These are phyloP conservation scores for Clarias fuscus DNA, from an alignment of 2,797 vertebrate genomes.

Conservation along the genomic window DNA sequence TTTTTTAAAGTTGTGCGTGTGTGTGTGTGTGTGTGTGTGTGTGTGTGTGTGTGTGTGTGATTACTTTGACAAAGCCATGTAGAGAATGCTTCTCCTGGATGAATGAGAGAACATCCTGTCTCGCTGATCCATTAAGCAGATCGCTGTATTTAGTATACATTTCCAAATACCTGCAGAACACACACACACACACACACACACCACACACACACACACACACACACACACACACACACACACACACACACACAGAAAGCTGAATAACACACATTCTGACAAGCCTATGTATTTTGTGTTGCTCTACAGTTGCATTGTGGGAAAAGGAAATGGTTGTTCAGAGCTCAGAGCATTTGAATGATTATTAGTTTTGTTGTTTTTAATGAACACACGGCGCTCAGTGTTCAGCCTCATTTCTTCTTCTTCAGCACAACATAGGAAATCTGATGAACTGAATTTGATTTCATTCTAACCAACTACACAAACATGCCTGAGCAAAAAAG, in stretches of 20 bases:
- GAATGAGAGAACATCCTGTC: slow-evolving; percentile 75
- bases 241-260: background rate
- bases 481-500: no score
- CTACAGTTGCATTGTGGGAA: background rate
- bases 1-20: background rate
- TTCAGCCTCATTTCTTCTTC: no score
- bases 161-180: slow-evolving; percentile 83
- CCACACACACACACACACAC: slow-evolving; percentile 5
- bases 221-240: slow-evolving; percentile 12
- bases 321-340: background rate
- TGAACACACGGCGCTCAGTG: no score
- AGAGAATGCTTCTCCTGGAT: slow-evolving; percentile 80
- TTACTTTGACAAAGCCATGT: slow-evolving; percentile 78
- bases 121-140: slow-evolving; percentile 79
- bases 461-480: no score
- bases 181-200: slow-evolving; percentile 16
- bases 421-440: no score
- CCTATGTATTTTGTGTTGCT: background rate
- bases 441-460: no score
- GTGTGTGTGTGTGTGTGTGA: background rate
- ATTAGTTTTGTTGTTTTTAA: no score
- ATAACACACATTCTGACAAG: background rate
- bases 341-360: no score
- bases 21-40: slow-evolving; percentile 5
- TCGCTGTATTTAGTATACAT: slow-evolving; percentile 80